Evolutionary conservation across 2,888 invertebrate genomes (phyloP), one percentile per base, ranked within the genome.

Genomic region (Xanthia icteritia): DNA sequence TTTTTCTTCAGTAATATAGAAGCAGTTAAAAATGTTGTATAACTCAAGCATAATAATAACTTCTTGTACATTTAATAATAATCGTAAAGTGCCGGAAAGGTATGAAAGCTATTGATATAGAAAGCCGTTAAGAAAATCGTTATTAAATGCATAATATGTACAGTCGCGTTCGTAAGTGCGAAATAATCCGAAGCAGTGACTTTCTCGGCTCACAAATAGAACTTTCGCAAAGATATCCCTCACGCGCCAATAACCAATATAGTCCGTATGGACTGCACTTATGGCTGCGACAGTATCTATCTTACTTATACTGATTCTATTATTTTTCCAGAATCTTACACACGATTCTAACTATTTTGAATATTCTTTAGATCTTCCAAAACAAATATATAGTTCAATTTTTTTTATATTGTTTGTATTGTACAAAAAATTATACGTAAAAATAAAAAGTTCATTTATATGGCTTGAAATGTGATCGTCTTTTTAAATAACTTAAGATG

Each of bases 21-120:
- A 67, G 71, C 73, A 71, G 73, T 76, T 80, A 71, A 76, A 39
- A 78, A 67, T 75, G 76, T 84, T 82, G 76, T 85, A 54, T 68
- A 76, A 75, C 61, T 79, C 68, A 80, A 72, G 81, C 82, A 79
- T 85, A 86, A 61, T 70, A 68, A 27, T 67, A 66, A 48, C 31
- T 8, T 66, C 36, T 56, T 68, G n/a, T 67, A 73, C 23, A 79
- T 80, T 71, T 65, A 69, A 56, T 68, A 74, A 67, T 75, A 67
- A 65, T 54, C n/a, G 27, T 56, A 51, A 70, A 64, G 31, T 76
- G 70, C 48, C 60, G 63, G 73, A 72, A 68, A 63, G 54, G 27
- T 45, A 42, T 48, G 65, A 27, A 74, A 68, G 58, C 58, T 71
- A 72, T 77, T 61, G 20, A 67, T 61, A 17, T 65, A 51, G 45